Evolutionary conservation across 2,888 invertebrate species (phyloP).

Genomic region (Geotrupes spiniger): DNA sequence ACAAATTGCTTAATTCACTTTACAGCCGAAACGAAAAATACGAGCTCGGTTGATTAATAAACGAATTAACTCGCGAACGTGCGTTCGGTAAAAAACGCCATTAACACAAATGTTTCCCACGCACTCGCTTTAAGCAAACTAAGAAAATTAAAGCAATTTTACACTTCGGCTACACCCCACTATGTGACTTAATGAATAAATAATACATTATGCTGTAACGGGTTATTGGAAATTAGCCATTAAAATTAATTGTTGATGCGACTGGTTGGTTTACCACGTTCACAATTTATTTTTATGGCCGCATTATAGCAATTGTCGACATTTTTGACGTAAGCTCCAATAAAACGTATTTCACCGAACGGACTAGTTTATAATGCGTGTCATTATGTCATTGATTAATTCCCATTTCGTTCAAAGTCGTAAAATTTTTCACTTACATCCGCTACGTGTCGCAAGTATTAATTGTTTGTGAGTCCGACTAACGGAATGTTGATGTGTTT

Average conservation of each 20-base stretch:
- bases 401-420: no score
- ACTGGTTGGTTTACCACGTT: conserved; percentile 7
- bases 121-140: conserved; percentile 17
- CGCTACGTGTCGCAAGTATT: no score
- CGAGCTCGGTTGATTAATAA: conserved; percentile 26
- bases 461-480: no score
- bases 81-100: background rate
- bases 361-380: no score
- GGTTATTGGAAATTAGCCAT: conserved; percentile 7
- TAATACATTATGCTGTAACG: conserved; percentile 6
- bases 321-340: background rate
- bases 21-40: conserved; percentile 21
- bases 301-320: background rate
- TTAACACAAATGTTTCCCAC: conserved; percentile 20
- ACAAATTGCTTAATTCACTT: conserved; percentile 26
- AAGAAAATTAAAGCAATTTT: conserved; percentile 13
- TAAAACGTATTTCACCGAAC: no score
- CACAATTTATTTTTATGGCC: conserved; percentile 6
- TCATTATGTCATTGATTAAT: no score
- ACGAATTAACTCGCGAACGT: conserved; percentile 17
- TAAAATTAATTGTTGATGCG: conserved; percentile 7
- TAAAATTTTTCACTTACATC: no score
- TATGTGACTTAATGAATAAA: conserved; percentile 12
- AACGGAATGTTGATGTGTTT: no score
- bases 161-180: conserved; percentile 3